A percentile compares a stretch with the other conserved stretches of the same genome.
phyloP scores from a whole-genome alignment of 2,113 vertebrate genomes.

The Lontra canadensis region DNA sequence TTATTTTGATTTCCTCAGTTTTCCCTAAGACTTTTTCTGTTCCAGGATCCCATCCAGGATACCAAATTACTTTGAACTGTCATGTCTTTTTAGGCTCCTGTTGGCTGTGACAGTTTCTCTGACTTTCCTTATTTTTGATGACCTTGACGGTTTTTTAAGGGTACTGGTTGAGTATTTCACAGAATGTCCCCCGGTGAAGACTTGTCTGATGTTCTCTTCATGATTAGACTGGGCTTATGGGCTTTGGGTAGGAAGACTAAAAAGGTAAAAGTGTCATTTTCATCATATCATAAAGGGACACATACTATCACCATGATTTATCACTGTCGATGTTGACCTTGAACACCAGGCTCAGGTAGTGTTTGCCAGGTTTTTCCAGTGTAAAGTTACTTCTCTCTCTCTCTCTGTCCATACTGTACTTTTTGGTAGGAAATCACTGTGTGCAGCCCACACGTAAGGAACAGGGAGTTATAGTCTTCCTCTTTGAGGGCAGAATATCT shows the following conservation, averaged over 20 bases:
- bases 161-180: neutral
- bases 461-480: neutral
- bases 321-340: neutral
- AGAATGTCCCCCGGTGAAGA: neutral
- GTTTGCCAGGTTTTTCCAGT: neutral
- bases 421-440: neutral
- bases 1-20: neutral
- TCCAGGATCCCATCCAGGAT: neutral
- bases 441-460: neutral
- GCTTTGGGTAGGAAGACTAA: neutral
- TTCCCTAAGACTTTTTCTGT: neutral
- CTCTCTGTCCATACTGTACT: neutral
- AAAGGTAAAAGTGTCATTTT: neutral
- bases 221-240: neutral
- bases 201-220: neutral
- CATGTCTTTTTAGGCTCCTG: neutral
- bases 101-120: neutral
- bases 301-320: neutral
- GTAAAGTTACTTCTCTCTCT: neutral
- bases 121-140: neutral
- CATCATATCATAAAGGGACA: neutral
- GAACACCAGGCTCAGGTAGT: neutral
- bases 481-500: neutral
- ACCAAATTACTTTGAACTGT: neutral
- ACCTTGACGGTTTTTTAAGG: neutral